Conservation (phyloP, 2,113 vertebrate genomes). For the Percina caprodes region DNA sequence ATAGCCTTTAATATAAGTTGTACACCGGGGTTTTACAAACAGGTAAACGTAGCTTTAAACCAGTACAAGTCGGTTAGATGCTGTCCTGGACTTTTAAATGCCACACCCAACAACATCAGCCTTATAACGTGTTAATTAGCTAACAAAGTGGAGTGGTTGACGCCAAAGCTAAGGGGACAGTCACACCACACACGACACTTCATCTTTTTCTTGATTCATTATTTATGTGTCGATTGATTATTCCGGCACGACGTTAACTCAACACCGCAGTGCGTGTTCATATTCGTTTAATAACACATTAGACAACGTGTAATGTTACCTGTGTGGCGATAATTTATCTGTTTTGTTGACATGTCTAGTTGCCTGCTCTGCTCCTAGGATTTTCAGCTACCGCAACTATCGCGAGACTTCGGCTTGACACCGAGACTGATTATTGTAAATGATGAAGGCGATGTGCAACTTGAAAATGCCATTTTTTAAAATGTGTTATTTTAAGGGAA, state of each 20-base stretch:
- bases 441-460: slow-evolving; percentile 21
- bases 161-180: slow-evolving; percentile 57
- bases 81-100: neutral
- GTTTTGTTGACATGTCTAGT: slow-evolving; percentile 77
- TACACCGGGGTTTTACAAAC: neutral
- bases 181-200: slow-evolving; percentile 34
- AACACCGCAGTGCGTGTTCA: neutral
- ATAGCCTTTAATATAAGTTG: slow-evolving; percentile 3
- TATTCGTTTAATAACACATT: neutral
- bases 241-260: neutral
- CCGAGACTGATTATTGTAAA: slow-evolving; percentile 40
- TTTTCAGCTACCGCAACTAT: slow-evolving; percentile 53
- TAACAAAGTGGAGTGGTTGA: slow-evolving; percentile 42
- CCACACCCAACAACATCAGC: neutral
- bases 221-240: neutral
- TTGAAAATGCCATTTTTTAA: neutral
- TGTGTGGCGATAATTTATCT: slow-evolving; percentile 62
- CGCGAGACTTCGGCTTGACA: slow-evolving; percentile 62
- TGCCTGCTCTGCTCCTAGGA: slow-evolving; percentile 47
- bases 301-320: slow-evolving; percentile 67
- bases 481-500: neutral
- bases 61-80: neutral
- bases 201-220: slow-evolving; percentile 1
- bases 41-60: neutral
- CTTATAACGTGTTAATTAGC: slow-evolving; percentile 12